Evolutionary conservation across 2,113 vertebrate genomes (phyloP), one percentile per base, ranked within the genome.

Genomic region (Pachycephala philippinensis): DNA sequence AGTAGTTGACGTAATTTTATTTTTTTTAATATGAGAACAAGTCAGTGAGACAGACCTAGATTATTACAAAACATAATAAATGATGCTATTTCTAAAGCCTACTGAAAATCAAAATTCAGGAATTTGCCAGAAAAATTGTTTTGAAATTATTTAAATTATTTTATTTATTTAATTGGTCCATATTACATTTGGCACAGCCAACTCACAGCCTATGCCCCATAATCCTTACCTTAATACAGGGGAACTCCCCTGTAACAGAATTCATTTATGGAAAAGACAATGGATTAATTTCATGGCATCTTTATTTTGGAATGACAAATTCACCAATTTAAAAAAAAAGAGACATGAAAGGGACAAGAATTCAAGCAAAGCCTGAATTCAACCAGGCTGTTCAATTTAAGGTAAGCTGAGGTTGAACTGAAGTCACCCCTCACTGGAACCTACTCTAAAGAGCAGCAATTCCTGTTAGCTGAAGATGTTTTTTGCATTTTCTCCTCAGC

Each of bases 211-310:
- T 31, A 23, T 0, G 0, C 13, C 37, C 50, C 31, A 47, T 14
- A 68, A 30, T 20, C 33, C 33, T 39, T 19, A 53, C 11, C 20
- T 22, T 14, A 30, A 30, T 16, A 45, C 19, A 45, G 7, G n/a
- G 40, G 53, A 84, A 20, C 35, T 56, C 7, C 6, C 28, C 7
- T 31, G 17, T 37, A 40, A 72, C 10, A 49, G 31, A 65, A 21
- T 9, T 75, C 6, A 59, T 26, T 30, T 14, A 27, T 4, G 1
- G 17, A 65, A 7, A 75, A 45, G n/a, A 35, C 3, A 49, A 0
- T 5, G 9, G 5, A 68, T 33, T 54, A 3, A 37, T 35, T 75
- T 75, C 14, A 37, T 8, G 0, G 6, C 39, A 17, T 12, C 35
- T 79, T 82, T 3, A 71, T 27, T 78, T 21, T 39, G 39, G 47